These are phyloP conservation scores for Falco berigora DNA, from an alignment of 2,797 vertebrate species.

Conservation along the genomic window DNA sequence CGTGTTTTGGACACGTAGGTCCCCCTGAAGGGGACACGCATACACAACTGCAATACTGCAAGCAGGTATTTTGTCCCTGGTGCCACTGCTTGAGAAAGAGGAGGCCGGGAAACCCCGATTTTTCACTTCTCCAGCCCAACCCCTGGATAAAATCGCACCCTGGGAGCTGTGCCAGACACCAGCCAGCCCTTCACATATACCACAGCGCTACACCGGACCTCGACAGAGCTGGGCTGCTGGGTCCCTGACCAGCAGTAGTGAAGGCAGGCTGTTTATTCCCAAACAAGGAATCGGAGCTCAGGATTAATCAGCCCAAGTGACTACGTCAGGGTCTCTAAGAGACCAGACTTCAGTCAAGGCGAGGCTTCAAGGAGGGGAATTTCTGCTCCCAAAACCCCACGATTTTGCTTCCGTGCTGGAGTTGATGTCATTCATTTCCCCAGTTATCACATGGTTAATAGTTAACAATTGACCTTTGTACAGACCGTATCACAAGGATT, in stretches of 20 bases:
- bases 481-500: not conserved
- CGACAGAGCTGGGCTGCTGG: not conserved
- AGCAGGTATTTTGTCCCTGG: not conserved
- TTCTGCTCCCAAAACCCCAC: not conserved
- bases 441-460: not conserved
- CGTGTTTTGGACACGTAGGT: fast-evolving
- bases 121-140: not conserved
- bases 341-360: not conserved
- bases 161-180: not conserved
- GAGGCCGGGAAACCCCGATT: not conserved
- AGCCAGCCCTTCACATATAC: not conserved
- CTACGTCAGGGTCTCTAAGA: not conserved
- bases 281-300: not conserved
- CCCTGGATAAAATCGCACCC: not conserved
- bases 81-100: not conserved
- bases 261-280: not conserved
- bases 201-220: not conserved
- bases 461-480: slow-evolving; percentile 2
- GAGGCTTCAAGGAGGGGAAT: not conserved
- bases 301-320: not conserved
- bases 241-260: no score
- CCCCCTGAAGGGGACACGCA: not conserved
- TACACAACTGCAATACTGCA: not conserved
- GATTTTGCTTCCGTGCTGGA: not conserved
- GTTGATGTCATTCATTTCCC: not conserved